Evolutionary conservation across 2,797 vertebrate genomes (phyloP).

Genomic region (Microctenopoma lineatum): DNA sequence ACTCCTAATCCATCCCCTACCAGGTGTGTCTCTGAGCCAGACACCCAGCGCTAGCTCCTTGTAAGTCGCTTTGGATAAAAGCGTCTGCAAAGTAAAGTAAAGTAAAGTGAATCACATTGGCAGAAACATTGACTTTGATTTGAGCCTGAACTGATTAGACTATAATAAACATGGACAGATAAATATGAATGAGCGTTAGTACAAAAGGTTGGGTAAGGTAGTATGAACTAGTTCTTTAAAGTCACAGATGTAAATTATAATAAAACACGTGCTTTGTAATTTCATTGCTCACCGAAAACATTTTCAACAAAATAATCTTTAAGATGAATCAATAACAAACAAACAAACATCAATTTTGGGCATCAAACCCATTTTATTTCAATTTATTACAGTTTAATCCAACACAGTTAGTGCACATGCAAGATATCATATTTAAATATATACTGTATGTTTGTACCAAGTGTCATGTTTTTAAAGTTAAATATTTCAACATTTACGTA

Average conservation of each 20-base stretch:
- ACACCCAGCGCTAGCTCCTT: no score
- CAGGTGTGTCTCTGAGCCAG: no score
- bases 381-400: constrained; percentile 81
- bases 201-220: no score
- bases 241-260: background rate
- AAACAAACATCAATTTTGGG: constrained; percentile 55
- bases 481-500: constrained; percentile 74
- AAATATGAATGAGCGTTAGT: no score
- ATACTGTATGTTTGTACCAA: constrained; percentile 76
- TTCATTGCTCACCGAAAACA: background rate
- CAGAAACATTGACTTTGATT: no score
- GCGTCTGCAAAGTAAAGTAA: no score
- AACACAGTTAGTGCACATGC: constrained; percentile 85
- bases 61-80: no score
- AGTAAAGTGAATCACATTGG: no score
- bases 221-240: no score
- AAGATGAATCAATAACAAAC: background rate
- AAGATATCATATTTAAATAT: constrained; percentile 82
- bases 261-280: background rate
- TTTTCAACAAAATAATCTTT: background rate
- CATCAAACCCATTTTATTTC: constrained; percentile 82
- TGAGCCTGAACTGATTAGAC: no score
- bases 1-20: no score
- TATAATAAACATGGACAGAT: no score
- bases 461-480: constrained; percentile 78